Evolutionary conservation across 53 echinoderm and acorn worm genomes (phyloP).

Genomic region (Patiria pectinifera): DNA sequence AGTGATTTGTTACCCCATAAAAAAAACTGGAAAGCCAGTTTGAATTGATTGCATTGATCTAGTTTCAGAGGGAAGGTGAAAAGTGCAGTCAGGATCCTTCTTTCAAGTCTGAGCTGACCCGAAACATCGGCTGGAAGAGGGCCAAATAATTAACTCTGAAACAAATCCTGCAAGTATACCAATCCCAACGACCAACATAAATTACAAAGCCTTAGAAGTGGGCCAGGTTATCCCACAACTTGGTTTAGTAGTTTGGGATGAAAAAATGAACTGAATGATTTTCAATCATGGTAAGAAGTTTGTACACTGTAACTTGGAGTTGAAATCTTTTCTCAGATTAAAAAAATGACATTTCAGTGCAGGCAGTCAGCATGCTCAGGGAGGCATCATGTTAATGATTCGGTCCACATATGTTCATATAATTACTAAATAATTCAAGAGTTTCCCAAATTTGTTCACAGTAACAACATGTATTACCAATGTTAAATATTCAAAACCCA

Average conservation of each 20-base stretch:
- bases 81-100: not conserved
- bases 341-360: too few relatives aligned
- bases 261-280: not conserved
- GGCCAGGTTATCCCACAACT: not conserved
- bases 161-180: not conserved
- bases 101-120: not conserved
- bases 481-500: too few relatives aligned
- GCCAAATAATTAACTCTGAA: conserved; percentile 27
- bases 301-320: too few relatives aligned
- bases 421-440: too few relatives aligned
- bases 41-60: conserved; percentile 50
- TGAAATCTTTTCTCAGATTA: too few relatives aligned
- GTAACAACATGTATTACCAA: too few relatives aligned
- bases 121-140: not conserved
- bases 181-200: not conserved
- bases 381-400: too few relatives aligned
- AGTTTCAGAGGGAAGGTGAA: conserved; percentile 31
- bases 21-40: conserved; percentile 17
- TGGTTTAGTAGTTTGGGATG: not conserved
- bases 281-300: too few relatives aligned
- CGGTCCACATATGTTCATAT: too few relatives aligned
- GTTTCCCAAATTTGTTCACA: too few relatives aligned
- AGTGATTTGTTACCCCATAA: conserved; percentile 58
- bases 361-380: too few relatives aligned
- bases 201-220: not conserved